Evolutionary conservation across 2,797 vertebrate genomes (phyloP).

Genomic region (Valencia hispanica): DNA sequence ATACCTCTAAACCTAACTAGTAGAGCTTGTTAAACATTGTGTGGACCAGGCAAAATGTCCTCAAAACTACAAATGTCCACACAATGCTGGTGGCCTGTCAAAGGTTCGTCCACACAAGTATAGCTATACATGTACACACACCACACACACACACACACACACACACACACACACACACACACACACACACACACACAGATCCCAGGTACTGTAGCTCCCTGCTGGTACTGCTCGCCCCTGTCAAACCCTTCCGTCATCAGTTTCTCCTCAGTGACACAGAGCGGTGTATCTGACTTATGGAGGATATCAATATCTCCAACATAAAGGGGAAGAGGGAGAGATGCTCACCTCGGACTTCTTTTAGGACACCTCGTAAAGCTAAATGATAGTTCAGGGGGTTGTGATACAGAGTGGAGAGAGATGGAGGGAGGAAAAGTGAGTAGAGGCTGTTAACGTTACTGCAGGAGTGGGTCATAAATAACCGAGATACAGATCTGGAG

Average conservation of each 20-base stretch:
- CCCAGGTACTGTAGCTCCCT: conserved; percentile 32
- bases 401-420: conserved; percentile 46
- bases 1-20: too few species aligned
- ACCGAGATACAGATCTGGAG: conserved; percentile 63
- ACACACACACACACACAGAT: conserved; percentile 32
- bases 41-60: too few species aligned
- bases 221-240: conserved; percentile 74
- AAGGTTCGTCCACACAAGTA: too few species aligned
- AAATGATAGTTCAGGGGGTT: conserved; percentile 90
- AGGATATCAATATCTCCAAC: conserved; percentile 87
- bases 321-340: conserved; percentile 83
- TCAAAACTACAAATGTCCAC: too few species aligned
- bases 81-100: too few species aligned
- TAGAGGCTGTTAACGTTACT: conserved; percentile 86
- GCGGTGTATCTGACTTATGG: conserved; percentile 86
- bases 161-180: conserved; percentile 40
- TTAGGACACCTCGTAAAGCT: conserved; percentile 96
- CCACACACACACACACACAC: too few species aligned
- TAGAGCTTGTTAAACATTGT: too few species aligned
- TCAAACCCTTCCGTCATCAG: conserved; percentile 90
- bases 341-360: conserved; percentile 86
- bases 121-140: too few species aligned
- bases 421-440: conserved; percentile 76
- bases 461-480: conserved; percentile 88
- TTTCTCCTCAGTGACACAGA: conserved; percentile 87